Conservation (phyloP, 2,888 invertebrate species). For the Nipponacmea schrenckii region DNA sequence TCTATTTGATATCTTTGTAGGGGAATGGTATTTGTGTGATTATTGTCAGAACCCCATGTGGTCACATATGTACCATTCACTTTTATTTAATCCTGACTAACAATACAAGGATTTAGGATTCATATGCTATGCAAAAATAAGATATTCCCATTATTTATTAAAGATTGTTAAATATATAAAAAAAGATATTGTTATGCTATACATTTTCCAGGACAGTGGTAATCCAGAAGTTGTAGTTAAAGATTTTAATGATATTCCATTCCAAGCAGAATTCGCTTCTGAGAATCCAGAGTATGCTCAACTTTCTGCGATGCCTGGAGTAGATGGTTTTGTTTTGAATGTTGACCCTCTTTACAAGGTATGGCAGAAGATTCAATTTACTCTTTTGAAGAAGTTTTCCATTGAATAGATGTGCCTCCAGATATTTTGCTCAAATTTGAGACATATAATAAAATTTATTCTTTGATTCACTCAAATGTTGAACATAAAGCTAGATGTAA, state of each 20-base stretch:
- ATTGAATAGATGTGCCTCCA: neutral
- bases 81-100: no score
- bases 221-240: constrained; percentile 54
- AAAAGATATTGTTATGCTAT: no score
- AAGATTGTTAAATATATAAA: neutral
- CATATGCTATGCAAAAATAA: neutral
- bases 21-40: no score
- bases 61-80: no score
- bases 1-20: no score
- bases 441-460: no score
- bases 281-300: constrained; percentile 50
- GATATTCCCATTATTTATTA: neutral
- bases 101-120: neutral
- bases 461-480: no score
- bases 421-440: neutral
- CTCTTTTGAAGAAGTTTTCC: neutral
- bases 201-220: constrained; percentile 61
- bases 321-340: constrained; percentile 68
- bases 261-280: constrained; percentile 64
- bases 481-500: no score
- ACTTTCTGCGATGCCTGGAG: constrained; percentile 58
- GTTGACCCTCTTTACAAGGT: constrained; percentile 68
- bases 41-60: no score
- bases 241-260: constrained; percentile 55
- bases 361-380: constrained; percentile 9